These are phyloP conservation scores for Pristionchus fissidentatus DNA, from an alignment of 2,888 invertebrate genomes.

Conservation along the genomic window DNA sequence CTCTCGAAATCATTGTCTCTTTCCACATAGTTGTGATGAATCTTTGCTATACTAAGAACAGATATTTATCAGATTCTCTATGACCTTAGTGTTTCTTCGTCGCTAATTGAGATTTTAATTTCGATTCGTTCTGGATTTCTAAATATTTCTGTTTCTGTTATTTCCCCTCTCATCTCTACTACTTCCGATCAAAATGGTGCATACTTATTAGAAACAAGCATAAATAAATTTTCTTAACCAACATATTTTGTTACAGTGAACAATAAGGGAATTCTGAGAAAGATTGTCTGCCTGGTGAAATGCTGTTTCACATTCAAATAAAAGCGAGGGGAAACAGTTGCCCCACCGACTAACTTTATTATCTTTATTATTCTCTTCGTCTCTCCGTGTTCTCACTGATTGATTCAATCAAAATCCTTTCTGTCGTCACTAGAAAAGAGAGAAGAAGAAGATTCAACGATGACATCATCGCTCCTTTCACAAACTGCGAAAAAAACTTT, in stretches of 20 bases:
- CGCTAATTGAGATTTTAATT: constrained; percentile 13
- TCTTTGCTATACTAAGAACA: background rate
- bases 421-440: no score
- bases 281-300: no score
- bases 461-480: background rate
- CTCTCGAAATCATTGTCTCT: no score
- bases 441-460: no score
- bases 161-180: background rate
- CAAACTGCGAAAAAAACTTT: no score
- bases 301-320: no score
- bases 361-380: no score
- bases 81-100: background rate
- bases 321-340: no score
- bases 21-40: background rate
- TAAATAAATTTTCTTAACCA: background rate
- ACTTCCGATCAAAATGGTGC: constrained; percentile 31
- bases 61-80: constrained; percentile 8
- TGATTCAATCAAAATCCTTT: no score
- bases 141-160: background rate
- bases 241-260: background rate
- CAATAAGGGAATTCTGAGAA: background rate
- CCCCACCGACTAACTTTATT: no score
- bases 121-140: constrained; percentile 12
- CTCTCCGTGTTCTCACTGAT: no score
- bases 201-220: constrained; percentile 18